phyloP scores from a whole-genome alignment of 2,113 vertebrate genomes.

The Gymnogyps californianus region DNA sequence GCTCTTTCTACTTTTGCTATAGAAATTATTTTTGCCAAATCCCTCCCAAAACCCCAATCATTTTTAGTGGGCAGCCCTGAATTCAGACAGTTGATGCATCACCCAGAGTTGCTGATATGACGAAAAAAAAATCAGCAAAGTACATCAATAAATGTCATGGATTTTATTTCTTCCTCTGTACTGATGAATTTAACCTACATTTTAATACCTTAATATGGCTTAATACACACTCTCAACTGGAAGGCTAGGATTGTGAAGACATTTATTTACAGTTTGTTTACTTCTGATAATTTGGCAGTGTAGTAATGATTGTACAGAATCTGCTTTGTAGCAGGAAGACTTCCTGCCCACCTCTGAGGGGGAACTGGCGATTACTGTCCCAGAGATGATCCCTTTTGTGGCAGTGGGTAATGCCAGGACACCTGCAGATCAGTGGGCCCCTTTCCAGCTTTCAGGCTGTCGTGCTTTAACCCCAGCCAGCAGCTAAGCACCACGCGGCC shows the following conservation, averaged over 20 bases:
- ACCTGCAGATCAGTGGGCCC: neutral
- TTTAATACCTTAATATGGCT: neutral
- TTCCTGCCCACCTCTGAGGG: neutral
- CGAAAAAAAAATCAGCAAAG: neutral
- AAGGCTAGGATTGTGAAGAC: neutral
- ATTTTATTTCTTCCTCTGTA: neutral
- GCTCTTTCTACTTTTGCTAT: neutral
- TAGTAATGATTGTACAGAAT: neutral
- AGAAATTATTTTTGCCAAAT: neutral
- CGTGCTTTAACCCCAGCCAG: too few relatives aligned
- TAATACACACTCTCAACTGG: neutral
- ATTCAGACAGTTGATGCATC: neutral
- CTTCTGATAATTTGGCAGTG: neutral
- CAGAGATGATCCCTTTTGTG: neutral
- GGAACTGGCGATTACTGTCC: neutral
- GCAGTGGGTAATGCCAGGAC: neutral
- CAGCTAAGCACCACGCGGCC: too few relatives aligned
- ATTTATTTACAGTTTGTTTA: neutral
- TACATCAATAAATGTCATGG: neutral
- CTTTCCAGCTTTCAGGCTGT: neutral
- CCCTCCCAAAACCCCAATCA: fast-evolving
- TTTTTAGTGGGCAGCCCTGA: neutral
- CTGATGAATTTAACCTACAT: neutral
- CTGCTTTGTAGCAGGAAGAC: neutral
- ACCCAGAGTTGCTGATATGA: fast-evolving